phyloP scores from a whole-genome alignment of 2,888 invertebrate genomes.

The Lepidochrysops patricia region DNA sequence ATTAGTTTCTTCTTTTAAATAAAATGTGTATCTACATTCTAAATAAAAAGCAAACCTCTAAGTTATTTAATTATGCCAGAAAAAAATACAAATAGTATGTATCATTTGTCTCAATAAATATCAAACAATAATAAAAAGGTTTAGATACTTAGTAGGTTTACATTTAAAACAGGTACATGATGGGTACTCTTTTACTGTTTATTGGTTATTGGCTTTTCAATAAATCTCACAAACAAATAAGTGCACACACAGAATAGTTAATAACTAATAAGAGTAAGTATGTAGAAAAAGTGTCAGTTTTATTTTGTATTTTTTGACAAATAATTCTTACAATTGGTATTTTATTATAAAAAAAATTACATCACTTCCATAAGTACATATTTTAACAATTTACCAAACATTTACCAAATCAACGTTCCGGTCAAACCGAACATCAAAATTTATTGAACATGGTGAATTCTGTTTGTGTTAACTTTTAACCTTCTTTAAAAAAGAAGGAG shows the following conservation, averaged over 20 bases:
- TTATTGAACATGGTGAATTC: conserved; percentile 28
- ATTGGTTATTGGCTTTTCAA: background rate
- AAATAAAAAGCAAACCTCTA: background rate
- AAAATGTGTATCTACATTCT: background rate
- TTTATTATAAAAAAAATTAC: conserved; percentile 71
- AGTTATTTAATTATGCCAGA: background rate
- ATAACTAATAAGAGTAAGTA: no score
- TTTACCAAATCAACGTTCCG: conserved; percentile 66
- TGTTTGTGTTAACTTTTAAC: background rate
- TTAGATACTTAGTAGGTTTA: no score
- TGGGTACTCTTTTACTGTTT: background rate
- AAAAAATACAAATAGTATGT: background rate
- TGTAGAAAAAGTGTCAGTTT: conserved; percentile 9
- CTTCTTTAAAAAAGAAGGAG: conserved; percentile 8
- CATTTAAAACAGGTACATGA: background rate
- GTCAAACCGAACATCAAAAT: conserved; percentile 63
- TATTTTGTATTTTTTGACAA: background rate
- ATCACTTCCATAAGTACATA: conserved; percentile 69
- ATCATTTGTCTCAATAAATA: background rate
- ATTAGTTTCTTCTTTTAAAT: background rate
- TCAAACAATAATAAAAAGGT: background rate
- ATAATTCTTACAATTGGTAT: conserved; percentile 46
- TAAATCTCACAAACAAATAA: background rate
- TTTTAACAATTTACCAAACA: conserved; percentile 66
- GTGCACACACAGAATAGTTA: background rate